Evolutionary conservation across 2,888 invertebrate species (phyloP).

Genomic region (Drosophila greeni): DNA sequence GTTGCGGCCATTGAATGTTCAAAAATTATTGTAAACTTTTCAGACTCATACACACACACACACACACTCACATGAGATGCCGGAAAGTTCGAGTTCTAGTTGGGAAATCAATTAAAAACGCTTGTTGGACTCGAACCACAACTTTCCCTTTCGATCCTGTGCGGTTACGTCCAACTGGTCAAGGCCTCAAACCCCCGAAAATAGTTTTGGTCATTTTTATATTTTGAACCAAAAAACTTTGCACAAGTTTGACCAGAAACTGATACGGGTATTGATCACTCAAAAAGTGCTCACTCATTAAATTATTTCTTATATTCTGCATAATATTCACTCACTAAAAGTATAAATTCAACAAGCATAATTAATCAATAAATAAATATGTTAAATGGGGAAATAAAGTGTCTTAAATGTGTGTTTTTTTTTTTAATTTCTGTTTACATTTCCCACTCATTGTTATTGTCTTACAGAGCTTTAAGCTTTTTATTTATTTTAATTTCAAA

Average conservation of each 20-base stretch:
- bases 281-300: not conserved
- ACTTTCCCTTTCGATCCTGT: slow-evolving; percentile 55
- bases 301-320: not conserved
- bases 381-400: no score
- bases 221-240: slow-evolving; percentile 1
- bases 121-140: slow-evolving; percentile 57
- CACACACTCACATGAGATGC: slow-evolving; percentile 10
- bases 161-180: slow-evolving; percentile 11
- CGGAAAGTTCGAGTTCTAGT: slow-evolving; percentile 34
- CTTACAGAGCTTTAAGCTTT: not conserved
- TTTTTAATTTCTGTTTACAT: no score
- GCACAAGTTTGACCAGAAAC: not conserved
- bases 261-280: slow-evolving; percentile 14
- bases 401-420: no score
- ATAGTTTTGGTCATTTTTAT: slow-evolving; percentile 2
- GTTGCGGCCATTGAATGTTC: slow-evolving; percentile 72
- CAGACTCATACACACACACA: slow-evolving; percentile 59
- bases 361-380: not conserved
- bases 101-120: slow-evolving; percentile 69
- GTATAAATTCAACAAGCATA: not conserved
- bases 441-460: not conserved
- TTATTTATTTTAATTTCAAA: not conserved
- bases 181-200: slow-evolving; percentile 16
- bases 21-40: slow-evolving; percentile 74
- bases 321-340: no score